Evolutionary conservation across 2,113 vertebrate genomes (phyloP).

Genomic region (Isichthys henryi): DNA sequence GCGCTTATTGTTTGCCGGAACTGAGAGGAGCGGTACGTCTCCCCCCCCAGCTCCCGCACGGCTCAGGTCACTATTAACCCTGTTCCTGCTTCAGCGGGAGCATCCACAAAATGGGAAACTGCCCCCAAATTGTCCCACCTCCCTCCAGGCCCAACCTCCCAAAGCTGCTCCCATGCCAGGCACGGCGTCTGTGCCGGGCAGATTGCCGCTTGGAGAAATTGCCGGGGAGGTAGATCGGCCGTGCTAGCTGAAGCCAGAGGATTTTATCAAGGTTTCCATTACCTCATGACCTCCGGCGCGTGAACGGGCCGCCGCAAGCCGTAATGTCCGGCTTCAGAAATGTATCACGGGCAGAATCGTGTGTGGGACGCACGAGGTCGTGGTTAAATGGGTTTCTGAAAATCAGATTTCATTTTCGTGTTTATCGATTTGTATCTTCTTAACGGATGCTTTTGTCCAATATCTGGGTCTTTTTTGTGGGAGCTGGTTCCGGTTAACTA

Average conservation of each 20-base stretch:
- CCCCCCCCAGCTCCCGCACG: neutral
- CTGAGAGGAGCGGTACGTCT: neutral
- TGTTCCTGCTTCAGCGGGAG: neutral
- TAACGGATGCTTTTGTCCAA: neutral
- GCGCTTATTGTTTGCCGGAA: conserved; percentile 22
- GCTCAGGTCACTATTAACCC: neutral
- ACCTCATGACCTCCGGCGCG: neutral
- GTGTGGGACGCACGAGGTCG: neutral
- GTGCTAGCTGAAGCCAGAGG: neutral
- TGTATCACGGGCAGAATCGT: neutral
- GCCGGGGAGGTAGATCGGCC: neutral
- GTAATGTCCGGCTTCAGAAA: neutral
- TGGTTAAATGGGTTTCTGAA: neutral
- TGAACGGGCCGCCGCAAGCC: neutral
- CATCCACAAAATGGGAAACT: neutral
- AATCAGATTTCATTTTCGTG: neutral
- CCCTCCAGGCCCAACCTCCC: neutral
- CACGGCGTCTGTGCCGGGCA: neutral
- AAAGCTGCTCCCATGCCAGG: neutral
- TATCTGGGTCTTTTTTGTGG: neutral
- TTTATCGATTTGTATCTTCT: neutral
- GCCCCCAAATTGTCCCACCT: neutral
- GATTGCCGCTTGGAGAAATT: neutral
- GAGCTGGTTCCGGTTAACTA: neutral
- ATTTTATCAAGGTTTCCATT: neutral